phyloP scores from a whole-genome alignment of 2,888 invertebrate species.

The Epistrophe eligans region DNA sequence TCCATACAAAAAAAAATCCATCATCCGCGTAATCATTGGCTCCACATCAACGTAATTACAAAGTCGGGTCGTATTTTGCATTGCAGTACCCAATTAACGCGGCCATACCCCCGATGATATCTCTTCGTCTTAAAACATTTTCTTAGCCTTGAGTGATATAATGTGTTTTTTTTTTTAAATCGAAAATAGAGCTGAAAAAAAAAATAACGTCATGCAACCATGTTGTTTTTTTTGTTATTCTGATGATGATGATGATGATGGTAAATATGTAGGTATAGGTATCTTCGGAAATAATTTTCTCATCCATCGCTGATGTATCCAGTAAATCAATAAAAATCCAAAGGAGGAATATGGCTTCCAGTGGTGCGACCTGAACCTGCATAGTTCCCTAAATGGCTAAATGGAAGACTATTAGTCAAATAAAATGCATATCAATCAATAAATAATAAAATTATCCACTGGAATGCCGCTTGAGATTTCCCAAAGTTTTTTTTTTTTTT shows the following conservation, averaged over 20 bases:
- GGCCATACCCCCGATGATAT: constrained; percentile 74
- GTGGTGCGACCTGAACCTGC: constrained; percentile 43
- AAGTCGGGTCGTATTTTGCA: constrained; percentile 71
- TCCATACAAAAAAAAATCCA: constrained; percentile 9
- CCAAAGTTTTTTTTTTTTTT: constrained; percentile 40
- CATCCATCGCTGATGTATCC: constrained; percentile 10
- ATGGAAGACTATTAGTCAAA: constrained; percentile 73
- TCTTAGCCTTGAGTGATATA: constrained; percentile 71
- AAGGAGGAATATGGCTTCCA: constrained; percentile 54
- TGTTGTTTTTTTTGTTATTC: not conserved
- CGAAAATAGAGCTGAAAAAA: constrained; percentile 15
- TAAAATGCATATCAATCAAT: constrained; percentile 75
- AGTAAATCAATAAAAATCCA: constrained; percentile 26
- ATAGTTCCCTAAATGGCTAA: constrained; percentile 59
- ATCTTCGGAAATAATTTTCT: constrained; percentile 20
- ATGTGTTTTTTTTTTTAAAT: constrained; percentile 7
- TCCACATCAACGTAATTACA: constrained; percentile 71
- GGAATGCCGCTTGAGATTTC: constrained; percentile 69
- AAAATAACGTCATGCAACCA: constrained; percentile 18
- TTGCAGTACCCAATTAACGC: constrained; percentile 72
- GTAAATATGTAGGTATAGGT: not conserved
- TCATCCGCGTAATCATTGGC: constrained; percentile 63
- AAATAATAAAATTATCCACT: constrained; percentile 70
- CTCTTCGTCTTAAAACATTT: constrained; percentile 62
- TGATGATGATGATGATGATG: too few species aligned